These are phyloP conservation scores for Leptatherina wallacei DNA, from an alignment of 2,797 vertebrate species.

Conservation along the genomic window DNA sequence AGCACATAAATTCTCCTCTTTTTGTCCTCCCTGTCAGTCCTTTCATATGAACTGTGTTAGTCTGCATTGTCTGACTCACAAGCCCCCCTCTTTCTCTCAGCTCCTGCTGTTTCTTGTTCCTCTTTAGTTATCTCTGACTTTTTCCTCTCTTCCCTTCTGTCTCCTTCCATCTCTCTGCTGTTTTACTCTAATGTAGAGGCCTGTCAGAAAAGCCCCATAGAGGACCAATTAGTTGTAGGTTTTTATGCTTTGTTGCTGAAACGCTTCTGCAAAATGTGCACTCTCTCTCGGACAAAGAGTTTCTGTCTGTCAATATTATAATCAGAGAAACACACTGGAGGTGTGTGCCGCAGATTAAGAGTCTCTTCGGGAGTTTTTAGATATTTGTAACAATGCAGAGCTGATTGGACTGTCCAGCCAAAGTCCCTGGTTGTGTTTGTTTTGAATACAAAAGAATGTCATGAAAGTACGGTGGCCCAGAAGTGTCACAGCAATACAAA, in stretches of 20 bases:
- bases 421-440: neutral
- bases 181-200: slow-evolving; percentile 36
- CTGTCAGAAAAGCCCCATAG: slow-evolving; percentile 54
- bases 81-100: neutral
- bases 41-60: neutral
- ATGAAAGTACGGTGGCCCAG: too few relatives aligned
- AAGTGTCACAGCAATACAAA: too few relatives aligned
- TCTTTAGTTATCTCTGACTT: neutral
- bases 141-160: neutral
- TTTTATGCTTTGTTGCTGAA: slow-evolving; percentile 53
- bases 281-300: slow-evolving; percentile 43
- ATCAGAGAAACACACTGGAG: slow-evolving; percentile 8
- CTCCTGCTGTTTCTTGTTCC: neutral
- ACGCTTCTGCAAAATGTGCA: slow-evolving; percentile 56
- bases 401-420: slow-evolving; percentile 23
- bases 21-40: neutral
- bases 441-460: neutral
- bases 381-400: neutral
- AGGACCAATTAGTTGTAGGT: slow-evolving; percentile 72
- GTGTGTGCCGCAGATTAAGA: slow-evolving; percentile 8
- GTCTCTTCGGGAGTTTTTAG: slow-evolving; percentile 12
- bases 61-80: neutral
- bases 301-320: slow-evolving; percentile 57
- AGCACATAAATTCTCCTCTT: neutral
- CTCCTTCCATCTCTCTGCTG: slow-evolving; percentile 33